phyloP scores from a whole-genome alignment of 1,140 invertebrate genomes.

The Listronotus oregonensis region DNA sequence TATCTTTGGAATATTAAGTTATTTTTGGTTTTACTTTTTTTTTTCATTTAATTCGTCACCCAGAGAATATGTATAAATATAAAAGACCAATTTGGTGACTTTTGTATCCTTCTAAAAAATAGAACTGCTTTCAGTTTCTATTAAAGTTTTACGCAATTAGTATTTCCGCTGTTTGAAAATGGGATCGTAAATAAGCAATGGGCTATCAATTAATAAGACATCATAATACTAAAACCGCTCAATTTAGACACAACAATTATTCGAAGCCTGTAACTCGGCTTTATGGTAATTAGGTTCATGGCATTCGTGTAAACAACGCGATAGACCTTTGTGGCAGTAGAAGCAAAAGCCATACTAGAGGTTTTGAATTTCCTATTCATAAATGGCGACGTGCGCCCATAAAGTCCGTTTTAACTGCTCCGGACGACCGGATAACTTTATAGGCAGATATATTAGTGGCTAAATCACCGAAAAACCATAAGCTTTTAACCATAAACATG shows the following conservation, averaged over 20 bases:
- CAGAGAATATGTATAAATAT: too few species aligned
- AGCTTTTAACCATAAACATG: slow-evolving; percentile 21
- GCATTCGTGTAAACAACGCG: slow-evolving; percentile 24
- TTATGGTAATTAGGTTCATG: slow-evolving; percentile 32
- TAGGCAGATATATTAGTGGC: slow-evolving; percentile 27
- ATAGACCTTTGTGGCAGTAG: slow-evolving; percentile 16
- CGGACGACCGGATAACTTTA: slow-evolving; percentile 16
- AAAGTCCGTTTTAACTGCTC: slow-evolving; percentile 25
- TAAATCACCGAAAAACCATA: slow-evolving; percentile 28
- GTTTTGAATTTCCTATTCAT: slow-evolving; percentile 31
- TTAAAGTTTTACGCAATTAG: too few species aligned
- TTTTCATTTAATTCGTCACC: too few species aligned
- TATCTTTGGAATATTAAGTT: too few species aligned
- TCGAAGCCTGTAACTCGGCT: slow-evolving; percentile 17
- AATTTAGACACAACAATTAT: slow-evolving; percentile 24
- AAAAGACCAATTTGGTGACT: too few species aligned
- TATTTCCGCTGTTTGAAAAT: too few species aligned
- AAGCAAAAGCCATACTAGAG: slow-evolving; percentile 15
- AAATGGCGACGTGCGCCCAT: slow-evolving; percentile 18
- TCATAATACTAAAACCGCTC: slow-evolving; percentile 18
- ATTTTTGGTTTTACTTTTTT: too few species aligned
- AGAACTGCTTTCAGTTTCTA: too few species aligned
- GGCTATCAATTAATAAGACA: slow-evolving; percentile 10
- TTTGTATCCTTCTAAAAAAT: too few species aligned
- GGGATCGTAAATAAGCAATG: slow-evolving; percentile 7